Conservation (phyloP, 1,140 invertebrate genomes). For the Cyclina sinensis region DNA sequence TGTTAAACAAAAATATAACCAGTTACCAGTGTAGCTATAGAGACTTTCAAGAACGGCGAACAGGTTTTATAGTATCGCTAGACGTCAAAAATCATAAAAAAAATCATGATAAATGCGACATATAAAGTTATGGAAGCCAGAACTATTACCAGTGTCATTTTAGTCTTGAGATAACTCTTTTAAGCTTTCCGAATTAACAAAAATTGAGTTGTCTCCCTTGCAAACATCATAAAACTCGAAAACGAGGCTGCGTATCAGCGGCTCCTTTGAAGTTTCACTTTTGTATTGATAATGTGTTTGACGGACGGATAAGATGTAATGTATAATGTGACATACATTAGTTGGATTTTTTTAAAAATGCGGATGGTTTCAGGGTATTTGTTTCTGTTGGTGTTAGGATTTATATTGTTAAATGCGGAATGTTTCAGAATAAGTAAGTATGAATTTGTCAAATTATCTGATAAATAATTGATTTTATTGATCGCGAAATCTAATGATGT, state of each 20-base stretch:
- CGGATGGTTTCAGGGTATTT: neutral
- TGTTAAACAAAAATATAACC: too few relatives aligned
- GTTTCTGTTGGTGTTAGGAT: constrained; percentile 1
- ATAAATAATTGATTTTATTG: constrained; percentile 43
- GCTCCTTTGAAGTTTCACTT: constrained; percentile 49
- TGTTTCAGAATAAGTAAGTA: constrained; percentile 38
- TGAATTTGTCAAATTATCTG: neutral
- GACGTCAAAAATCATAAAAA: too few relatives aligned
- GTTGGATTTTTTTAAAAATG: constrained; percentile 1
- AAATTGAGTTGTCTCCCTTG: constrained; percentile 13
- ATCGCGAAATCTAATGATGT: constrained; percentile 41
- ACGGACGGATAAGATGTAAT: constrained; percentile 45
- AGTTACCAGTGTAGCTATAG: too few relatives aligned
- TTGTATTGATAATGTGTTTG: constrained; percentile 24
- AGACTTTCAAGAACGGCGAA: too few relatives aligned
- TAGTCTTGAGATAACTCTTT: neutral
- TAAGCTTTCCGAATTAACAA: neutral
- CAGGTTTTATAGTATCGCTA: too few relatives aligned
- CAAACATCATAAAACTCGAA: constrained; percentile 15
- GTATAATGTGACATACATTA: neutral
- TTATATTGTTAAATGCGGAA: constrained; percentile 4
- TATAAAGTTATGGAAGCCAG: too few relatives aligned
- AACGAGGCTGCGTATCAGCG: constrained; percentile 49
- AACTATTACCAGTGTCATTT: too few relatives aligned
- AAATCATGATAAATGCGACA: too few relatives aligned